Evolutionary conservation across 2,113 vertebrate genomes (phyloP).

Genomic region (Cyphotilapia sp.): DNA sequence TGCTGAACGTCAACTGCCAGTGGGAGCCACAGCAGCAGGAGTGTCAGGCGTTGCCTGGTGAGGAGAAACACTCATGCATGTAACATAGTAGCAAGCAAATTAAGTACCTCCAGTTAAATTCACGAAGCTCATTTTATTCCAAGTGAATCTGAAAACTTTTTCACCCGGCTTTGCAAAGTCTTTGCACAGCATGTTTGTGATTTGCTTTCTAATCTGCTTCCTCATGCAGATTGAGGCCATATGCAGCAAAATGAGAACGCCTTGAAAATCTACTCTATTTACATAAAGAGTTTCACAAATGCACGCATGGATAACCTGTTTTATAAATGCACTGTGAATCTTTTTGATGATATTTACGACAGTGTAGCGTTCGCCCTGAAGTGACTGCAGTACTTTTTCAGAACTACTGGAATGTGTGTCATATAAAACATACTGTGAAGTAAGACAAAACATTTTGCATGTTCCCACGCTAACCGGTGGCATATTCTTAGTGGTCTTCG

Average conservation of each 20-base stretch:
- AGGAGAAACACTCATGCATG: neutral
- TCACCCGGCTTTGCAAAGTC: neutral
- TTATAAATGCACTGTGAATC: neutral
- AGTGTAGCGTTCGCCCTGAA: neutral
- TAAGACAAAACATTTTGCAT: neutral
- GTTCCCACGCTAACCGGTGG: neutral
- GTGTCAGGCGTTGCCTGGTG: slow-evolving; percentile 88
- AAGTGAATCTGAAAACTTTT: neutral
- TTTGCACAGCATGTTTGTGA: neutral
- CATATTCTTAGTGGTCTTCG: neutral
- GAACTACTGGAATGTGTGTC: neutral
- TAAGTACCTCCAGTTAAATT: neutral
- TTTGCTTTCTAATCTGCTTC: neutral
- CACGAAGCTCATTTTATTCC: neutral
- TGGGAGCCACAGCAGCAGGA: slow-evolving; percentile 93
- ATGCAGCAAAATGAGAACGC: neutral
- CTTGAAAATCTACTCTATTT: neutral
- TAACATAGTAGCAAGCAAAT: neutral
- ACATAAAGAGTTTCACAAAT: neutral
- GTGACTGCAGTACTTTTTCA: neutral
- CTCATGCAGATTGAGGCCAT: neutral
- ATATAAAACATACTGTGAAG: neutral
- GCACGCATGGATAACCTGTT: neutral
- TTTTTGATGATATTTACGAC: neutral
- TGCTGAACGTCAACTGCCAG: slow-evolving; percentile 86